A percentile compares a stretch with the other conserved stretches of the same genome.
These are phyloP conservation scores for Leptocoma aspasia DNA, from an alignment of 2,113 vertebrate species.

Conservation along the genomic window DNA sequence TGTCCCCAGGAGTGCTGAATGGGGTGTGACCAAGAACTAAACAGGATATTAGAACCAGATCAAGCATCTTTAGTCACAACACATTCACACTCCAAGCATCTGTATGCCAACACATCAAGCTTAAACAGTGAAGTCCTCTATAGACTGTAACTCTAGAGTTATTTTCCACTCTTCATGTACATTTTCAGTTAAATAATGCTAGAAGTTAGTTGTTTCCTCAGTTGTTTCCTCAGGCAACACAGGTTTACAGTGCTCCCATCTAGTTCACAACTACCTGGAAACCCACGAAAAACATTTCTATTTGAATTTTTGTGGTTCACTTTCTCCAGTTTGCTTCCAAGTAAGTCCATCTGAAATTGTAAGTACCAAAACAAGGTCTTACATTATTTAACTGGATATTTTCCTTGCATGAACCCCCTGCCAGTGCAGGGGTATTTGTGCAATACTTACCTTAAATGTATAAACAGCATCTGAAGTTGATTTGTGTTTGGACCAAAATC, in stretches of 20 bases:
- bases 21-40: not conserved
- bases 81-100: not conserved
- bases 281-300: not conserved
- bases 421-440: not conserved
- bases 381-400: not conserved
- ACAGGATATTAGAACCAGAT: not conserved
- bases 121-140: not conserved
- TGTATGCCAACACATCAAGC: not conserved
- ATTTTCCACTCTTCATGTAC: not conserved
- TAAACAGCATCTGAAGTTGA: not conserved
- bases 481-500: not conserved
- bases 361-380: not conserved
- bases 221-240: not conserved
- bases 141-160: not conserved
- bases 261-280: not conserved
- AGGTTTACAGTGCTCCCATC: not conserved
- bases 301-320: not conserved
- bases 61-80: not conserved
- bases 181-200: not conserved
- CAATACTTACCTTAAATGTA: not conserved
- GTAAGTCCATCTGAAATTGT: not conserved
- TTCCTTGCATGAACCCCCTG: not conserved
- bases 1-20: not conserved
- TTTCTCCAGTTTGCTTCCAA: not conserved
- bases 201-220: not conserved